A percentile compares a stretch with the other conserved stretches of the same genome.
Evolutionary conservation across 2,888 invertebrate genomes (phyloP).

Genomic region (Temnothorax rugatulus): DNA sequence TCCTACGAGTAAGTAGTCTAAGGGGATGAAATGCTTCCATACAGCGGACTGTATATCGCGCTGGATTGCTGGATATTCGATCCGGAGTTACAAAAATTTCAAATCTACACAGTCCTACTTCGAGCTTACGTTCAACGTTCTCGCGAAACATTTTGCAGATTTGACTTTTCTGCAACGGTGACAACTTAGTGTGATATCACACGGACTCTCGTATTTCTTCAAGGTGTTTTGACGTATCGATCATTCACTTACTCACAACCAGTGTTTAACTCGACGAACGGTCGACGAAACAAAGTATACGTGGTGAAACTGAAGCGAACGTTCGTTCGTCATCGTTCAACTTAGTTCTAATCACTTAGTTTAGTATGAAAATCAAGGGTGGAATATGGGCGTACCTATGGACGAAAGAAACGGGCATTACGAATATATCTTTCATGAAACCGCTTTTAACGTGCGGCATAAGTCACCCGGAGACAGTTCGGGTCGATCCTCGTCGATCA

Average conservation of each 20-base stretch:
- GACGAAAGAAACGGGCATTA: neutral
- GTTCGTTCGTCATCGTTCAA: neutral
- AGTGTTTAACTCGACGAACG: constrained; percentile 51
- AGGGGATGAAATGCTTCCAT: neutral
- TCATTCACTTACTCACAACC: constrained; percentile 51
- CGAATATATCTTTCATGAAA: constrained; percentile 34
- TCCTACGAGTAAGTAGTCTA: constrained; percentile 23
- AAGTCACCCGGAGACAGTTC: neutral
- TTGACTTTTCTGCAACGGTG: neutral
- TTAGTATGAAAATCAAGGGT: constrained; percentile 38
- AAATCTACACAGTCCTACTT: no score
- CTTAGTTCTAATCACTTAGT: constrained; percentile 32
- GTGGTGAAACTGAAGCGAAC: constrained; percentile 6
- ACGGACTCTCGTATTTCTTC: constrained; percentile 28
- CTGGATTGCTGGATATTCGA: neutral
- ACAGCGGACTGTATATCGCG: neutral
- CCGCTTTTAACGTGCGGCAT: neutral
- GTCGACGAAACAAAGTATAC: constrained; percentile 31
- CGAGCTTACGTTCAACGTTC: neutral
- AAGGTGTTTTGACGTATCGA: constrained; percentile 58
- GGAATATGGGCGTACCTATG: neutral
- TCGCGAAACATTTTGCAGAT: neutral
- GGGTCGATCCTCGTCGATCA: neutral
- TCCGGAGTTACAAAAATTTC: neutral
- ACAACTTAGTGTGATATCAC: neutral